Evolutionary conservation across 2,113 vertebrate genomes (phyloP), one percentile per base, ranked within the genome.

Genomic region (Kryptolebias marmoratus): DNA sequence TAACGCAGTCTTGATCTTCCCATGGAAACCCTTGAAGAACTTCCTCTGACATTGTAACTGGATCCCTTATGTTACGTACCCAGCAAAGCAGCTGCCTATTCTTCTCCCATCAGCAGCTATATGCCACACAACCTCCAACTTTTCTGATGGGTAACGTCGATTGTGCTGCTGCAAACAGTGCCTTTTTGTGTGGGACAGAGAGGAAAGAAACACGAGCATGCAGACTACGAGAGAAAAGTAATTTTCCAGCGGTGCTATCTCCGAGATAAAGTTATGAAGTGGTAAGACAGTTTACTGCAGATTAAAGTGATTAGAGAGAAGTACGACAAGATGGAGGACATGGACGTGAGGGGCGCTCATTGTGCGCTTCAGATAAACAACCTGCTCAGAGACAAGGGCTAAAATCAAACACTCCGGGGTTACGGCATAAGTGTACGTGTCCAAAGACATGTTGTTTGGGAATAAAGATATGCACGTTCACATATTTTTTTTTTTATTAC

Each of bases 321-420:
- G 75, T 68, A 82, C 58, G 82, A 87, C 77, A 73, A 77, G 82
- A 81, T 73, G 60, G 75, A 75, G 64, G 77, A 87, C 66, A 56
- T 77, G 85, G 75, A 79, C 53, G 68, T 80, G 81, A 77, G 79
- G 72, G 71, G 45, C 74, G 48, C 63, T 79, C 80, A 91, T 93
- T 90, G 88, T 91, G 56, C n/a, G 15, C 52, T 71, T 78, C 87
- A 91, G 90, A 94, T 94, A 94, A 94, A 94, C 92, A 92, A 81
- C 78, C 82, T 85, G 68, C 80, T 79, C 72, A 28, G 53, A 76
- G 72, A 86, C 68, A 68, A 88, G 86, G 79, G 85, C 73, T 28
- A 85, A 90, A 90, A 77, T 83, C 71, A 88, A 90, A 91, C 91
- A 93, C 79, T 85, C 66, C 68, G 59, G 76, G 42, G 75, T 64